Percentiles rank a stretch among this genome's conserved stretches.
These are phyloP conservation scores for Anguilla obscura DNA, from an alignment of 2,797 vertebrate genomes.

Conservation along the genomic window DNA sequence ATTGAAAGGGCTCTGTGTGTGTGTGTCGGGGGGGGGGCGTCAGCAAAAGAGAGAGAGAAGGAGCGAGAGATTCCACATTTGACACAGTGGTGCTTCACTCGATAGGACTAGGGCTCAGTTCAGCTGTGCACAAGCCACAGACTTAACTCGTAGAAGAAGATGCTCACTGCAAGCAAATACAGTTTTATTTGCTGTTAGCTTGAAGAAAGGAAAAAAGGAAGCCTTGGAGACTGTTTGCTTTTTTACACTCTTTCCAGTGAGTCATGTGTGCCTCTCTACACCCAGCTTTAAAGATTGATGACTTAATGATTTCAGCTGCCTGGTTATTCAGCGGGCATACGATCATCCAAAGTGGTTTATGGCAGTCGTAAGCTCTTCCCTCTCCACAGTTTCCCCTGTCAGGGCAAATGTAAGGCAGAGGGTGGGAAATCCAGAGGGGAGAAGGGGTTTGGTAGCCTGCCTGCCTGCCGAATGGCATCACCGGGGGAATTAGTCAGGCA, in stretches of 20 bases:
- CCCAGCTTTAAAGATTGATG: conserved; percentile 66
- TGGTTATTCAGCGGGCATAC: conserved; percentile 62
- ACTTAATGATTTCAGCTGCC: conserved; percentile 64
- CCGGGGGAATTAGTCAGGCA: not conserved
- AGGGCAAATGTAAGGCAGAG: not conserved
- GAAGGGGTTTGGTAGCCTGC: not conserved
- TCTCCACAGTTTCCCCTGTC: conserved; percentile 36
- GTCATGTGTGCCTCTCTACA: conserved; percentile 58
- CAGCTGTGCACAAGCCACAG: not conserved
- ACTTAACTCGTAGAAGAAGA: not conserved
- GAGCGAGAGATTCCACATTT: conserved; percentile 8
- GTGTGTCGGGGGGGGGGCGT: not conserved
- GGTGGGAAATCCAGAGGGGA: not conserved
- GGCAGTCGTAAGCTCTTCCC: conserved; percentile 53
- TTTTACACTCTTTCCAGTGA: conserved; percentile 34
- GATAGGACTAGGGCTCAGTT: conserved; percentile 14
- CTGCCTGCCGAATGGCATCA: not conserved
- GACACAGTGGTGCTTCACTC: conserved; percentile 25
- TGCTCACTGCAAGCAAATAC: conserved; percentile 13
- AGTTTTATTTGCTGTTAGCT: not conserved
- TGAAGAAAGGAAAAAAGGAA: conserved; percentile 5
- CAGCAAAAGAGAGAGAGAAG: not conserved
- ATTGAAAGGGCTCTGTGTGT: conserved; percentile 21
- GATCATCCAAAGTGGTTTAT: conserved; percentile 37
- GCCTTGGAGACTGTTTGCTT: not conserved